A percentile compares a stretch with the other conserved stretches of the same genome.
Conservation (phyloP, 2,888 invertebrate genomes). For the Drosophila tanythrix region DNA sequence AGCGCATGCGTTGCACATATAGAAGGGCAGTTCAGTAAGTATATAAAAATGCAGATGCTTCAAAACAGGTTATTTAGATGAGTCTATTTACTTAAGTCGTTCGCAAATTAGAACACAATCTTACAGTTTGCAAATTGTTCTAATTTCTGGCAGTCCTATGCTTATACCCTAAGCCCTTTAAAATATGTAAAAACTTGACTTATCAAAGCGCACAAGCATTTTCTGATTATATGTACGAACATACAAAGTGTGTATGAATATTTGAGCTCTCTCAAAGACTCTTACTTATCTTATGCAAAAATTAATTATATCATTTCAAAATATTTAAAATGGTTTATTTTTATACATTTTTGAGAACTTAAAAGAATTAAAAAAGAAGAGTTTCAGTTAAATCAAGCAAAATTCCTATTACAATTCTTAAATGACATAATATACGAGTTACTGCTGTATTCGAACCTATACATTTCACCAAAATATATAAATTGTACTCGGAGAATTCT, state of each 20-base stretch:
- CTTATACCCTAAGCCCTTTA: not conserved
- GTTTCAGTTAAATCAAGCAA: too few species aligned
- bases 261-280: not conserved
- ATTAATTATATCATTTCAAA: not conserved
- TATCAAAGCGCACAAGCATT: not conserved
- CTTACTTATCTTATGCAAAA: not conserved
- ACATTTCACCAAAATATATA: not conserved
- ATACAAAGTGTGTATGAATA: not conserved
- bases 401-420: not conserved
- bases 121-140: not conserved
- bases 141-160: not conserved
- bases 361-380: not conserved
- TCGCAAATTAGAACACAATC: not conserved
- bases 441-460: not conserved
- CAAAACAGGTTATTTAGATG: too few species aligned
- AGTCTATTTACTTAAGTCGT: not conserved
- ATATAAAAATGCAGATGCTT: not conserved
- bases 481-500: not conserved
- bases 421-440: not conserved
- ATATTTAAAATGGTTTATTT: not conserved
- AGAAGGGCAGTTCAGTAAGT: not conserved
- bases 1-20: conserved; percentile 2
- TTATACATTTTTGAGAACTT: not conserved
- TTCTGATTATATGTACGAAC: not conserved
- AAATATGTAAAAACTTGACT: not conserved